phyloP scores from a whole-genome alignment of 2,888 invertebrate genomes.

The Caenorhabditis sulstoni region DNA sequence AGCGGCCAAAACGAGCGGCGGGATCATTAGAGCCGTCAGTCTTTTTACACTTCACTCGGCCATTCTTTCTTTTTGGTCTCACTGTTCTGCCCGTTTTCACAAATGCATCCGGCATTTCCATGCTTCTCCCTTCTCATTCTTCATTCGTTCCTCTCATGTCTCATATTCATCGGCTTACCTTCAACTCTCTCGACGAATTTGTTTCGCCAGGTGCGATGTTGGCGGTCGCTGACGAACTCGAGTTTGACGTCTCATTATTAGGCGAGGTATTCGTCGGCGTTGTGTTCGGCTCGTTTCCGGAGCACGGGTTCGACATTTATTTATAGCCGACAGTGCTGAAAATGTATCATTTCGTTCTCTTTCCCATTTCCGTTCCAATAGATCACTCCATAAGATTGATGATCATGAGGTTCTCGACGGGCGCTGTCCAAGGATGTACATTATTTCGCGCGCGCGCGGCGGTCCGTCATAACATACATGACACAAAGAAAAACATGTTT shows the following conservation, averaged over 20 bases:
- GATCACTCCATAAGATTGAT: conserved; percentile 37
- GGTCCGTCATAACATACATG: conserved; percentile 42
- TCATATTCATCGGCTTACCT: conserved; percentile 34
- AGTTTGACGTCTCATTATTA: conserved; percentile 51
- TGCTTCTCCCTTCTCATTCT: background rate
- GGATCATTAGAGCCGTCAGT: conserved; percentile 44
- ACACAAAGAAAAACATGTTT: conserved; percentile 42
- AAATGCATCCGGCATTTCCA: conserved; percentile 2
- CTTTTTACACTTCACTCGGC: conserved; percentile 37
- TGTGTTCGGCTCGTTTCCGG: conserved; percentile 55
- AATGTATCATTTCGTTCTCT: conserved; percentile 21
- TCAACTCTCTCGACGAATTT: conserved; percentile 62
- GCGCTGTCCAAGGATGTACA: conserved; percentile 26
- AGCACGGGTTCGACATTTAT: conserved; percentile 63
- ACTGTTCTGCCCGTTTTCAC: conserved; percentile 20
- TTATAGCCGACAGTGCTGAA: conserved; percentile 55
- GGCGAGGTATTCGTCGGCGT: conserved; percentile 48
- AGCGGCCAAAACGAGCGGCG: conserved; percentile 33
- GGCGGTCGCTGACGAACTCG: conserved; percentile 40
- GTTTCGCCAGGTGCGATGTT: conserved; percentile 49
- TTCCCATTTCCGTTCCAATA: conserved; percentile 24
- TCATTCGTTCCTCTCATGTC: background rate
- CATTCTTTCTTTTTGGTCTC: conserved; percentile 46
- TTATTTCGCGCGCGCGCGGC: conserved; percentile 24
- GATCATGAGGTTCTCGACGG: conserved; percentile 30